A percentile compares a stretch with the other conserved stretches of the same genome.
phyloP scores from a whole-genome alignment of 2,113 vertebrate species.

The Pseudonaja textilis region DNA sequence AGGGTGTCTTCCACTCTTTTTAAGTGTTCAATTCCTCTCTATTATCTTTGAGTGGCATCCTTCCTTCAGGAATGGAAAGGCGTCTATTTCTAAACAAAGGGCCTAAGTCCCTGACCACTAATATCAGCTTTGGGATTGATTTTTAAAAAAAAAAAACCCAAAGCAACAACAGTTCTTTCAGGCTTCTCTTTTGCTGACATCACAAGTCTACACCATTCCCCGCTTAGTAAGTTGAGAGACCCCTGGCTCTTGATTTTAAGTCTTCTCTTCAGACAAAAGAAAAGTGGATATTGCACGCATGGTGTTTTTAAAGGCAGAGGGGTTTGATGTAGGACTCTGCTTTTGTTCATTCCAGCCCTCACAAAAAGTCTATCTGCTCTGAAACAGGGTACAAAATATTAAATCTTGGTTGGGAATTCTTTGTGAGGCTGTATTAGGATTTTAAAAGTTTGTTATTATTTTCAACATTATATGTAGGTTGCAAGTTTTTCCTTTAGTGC shows the following conservation, averaged over 20 bases:
- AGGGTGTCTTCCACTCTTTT: neutral
- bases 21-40: neutral
- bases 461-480: neutral
- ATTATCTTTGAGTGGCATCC: neutral
- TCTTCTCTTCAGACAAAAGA: conserved; percentile 12
- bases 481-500: neutral
- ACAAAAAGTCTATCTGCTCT: neutral
- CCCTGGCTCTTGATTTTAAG: neutral
- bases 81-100: conserved; percentile 12
- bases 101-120: neutral
- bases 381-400: neutral
- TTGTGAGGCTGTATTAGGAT: neutral
- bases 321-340: neutral
- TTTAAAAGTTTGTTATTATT: neutral
- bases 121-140: neutral
- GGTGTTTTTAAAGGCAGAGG: neutral
- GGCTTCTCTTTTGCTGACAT: neutral
- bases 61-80: neutral
- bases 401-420: neutral
- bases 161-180: neutral
- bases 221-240: neutral
- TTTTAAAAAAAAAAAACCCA: neutral
- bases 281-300: neutral
- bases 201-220: neutral
- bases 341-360: neutral